Evolutionary conservation across 2,113 vertebrate species (phyloP).

Genomic region (Circaetus cinerascens): DNA sequence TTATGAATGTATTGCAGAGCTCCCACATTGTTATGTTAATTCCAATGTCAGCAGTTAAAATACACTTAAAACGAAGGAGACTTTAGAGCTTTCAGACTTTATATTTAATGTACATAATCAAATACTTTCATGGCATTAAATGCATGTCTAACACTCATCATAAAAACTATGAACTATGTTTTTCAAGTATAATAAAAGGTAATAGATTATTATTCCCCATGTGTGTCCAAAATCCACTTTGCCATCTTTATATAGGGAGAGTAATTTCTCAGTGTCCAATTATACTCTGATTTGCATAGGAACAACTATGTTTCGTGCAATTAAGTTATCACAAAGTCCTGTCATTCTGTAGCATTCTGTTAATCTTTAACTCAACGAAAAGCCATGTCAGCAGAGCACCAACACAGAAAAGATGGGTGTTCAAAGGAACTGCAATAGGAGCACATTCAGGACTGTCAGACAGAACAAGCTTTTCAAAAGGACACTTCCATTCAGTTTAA

Average conservation of each 20-base stretch:
- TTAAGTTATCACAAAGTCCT: constrained; percentile 56
- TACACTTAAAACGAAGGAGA: constrained; percentile 61
- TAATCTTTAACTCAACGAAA: constrained; percentile 75
- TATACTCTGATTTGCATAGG: constrained; percentile 43
- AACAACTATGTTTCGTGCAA: constrained; percentile 26
- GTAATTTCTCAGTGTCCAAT: constrained; percentile 32
- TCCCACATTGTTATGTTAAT: constrained; percentile 60
- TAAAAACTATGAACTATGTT: constrained; percentile 50
- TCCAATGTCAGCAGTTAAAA: constrained; percentile 67
- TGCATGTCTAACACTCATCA: constrained; percentile 4
- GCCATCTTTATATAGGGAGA: not conserved
- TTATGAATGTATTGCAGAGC: constrained; percentile 42
- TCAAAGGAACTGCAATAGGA: constrained; percentile 66
- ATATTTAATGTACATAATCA: constrained; percentile 62
- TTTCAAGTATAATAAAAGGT: constrained; percentile 53
- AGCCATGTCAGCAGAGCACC: constrained; percentile 72
- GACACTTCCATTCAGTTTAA: constrained; percentile 76
- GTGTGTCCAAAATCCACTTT: constrained; percentile 39
- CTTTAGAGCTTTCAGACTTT: constrained; percentile 49
- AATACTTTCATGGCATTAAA: constrained; percentile 61
- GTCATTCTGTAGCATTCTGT: constrained; percentile 50
- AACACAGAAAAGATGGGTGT: constrained; percentile 54
- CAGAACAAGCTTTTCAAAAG: constrained; percentile 75
- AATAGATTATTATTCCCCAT: constrained; percentile 42
- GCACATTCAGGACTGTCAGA: constrained; percentile 70